Evolutionary conservation across 2,888 invertebrate species (phyloP).

Genomic region (Eilema griseolum): DNA sequence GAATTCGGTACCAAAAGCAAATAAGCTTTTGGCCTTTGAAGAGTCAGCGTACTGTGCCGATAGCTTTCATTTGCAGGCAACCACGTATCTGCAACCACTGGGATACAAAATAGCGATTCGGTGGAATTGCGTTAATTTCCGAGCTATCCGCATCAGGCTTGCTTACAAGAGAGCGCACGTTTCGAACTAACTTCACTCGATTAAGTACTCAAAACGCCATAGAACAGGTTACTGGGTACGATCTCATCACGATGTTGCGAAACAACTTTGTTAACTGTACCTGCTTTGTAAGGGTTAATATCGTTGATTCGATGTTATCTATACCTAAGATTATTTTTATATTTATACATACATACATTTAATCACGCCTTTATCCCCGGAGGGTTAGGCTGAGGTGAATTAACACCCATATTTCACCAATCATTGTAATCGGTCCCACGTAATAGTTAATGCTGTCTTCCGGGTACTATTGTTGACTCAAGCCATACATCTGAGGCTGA

Average conservation of each 20-base stretch:
- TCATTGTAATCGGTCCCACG: too few relatives aligned
- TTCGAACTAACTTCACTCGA: constrained; percentile 15
- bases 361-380: too few relatives aligned
- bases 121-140: constrained; percentile 25
- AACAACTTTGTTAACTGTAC: background rate
- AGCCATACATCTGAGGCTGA: too few relatives aligned
- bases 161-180: constrained; percentile 15
- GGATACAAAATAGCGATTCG: constrained; percentile 13
- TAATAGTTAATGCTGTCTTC: too few relatives aligned
- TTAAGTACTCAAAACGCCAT: constrained; percentile 13
- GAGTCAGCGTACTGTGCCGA: constrained; percentile 19
- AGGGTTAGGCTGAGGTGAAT: too few relatives aligned
- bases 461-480: too few relatives aligned
- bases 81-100: constrained; percentile 16
- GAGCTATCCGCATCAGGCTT: constrained; percentile 23
- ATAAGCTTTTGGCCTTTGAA: constrained; percentile 30
- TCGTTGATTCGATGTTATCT: too few relatives aligned
- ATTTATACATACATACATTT: too few relatives aligned
- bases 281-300: background rate
- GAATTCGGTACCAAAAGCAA: constrained; percentile 14
- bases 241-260: constrained; percentile 3
- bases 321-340: too few relatives aligned
- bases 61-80: constrained; percentile 27
- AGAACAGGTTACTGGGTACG: constrained; percentile 3
- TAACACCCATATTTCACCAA: too few relatives aligned